These are phyloP conservation scores for Ephydatia muelleri DNA, from an alignment of 37 sponge, comb jelly and placozoan genomes.

Conservation along the genomic window DNA sequence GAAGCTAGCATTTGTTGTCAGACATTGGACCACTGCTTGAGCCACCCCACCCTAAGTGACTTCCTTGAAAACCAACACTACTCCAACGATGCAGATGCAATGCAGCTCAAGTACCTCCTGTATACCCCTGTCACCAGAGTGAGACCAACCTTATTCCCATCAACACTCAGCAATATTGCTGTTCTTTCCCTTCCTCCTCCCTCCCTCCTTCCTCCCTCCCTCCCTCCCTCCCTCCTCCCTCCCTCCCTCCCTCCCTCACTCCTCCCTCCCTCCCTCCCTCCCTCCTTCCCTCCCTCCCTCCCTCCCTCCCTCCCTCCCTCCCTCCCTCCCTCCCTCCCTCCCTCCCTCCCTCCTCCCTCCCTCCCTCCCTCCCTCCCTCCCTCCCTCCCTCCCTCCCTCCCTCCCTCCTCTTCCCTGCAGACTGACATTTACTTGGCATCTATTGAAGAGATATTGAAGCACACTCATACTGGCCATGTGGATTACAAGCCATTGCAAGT, in stretches of 20 bases:
- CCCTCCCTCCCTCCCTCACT: too few species aligned
- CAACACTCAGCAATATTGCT: too few species aligned
- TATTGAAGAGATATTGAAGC: constrained; percentile 24
- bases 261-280: too few species aligned
- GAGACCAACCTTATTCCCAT: constrained; percentile 32
- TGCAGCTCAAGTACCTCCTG: constrained; percentile 45
- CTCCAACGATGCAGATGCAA: constrained; percentile 54
- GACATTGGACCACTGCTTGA: constrained; percentile 47
- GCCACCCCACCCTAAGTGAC: constrained; percentile 26
- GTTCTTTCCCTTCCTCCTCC: too few species aligned
- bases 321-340: not conserved
- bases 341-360: not conserved
- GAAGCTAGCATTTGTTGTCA: not conserved
- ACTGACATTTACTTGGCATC: constrained; percentile 40
- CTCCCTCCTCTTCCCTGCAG: constrained; percentile 23
- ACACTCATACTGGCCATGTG: constrained; percentile 29
- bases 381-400: not conserved
- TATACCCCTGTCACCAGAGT: constrained; percentile 48
- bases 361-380: not conserved
- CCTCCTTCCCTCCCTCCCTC: too few species aligned
- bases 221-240: too few species aligned
- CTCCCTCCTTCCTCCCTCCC: too few species aligned
- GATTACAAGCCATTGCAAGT: constrained; percentile 35
- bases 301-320: not conserved
- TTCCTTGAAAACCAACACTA: constrained; percentile 61